Evolutionary conservation across 2,113 vertebrate species (phyloP), one percentile per base, ranked within the genome.

Genomic region (Rhagologus leucostigma): DNA sequence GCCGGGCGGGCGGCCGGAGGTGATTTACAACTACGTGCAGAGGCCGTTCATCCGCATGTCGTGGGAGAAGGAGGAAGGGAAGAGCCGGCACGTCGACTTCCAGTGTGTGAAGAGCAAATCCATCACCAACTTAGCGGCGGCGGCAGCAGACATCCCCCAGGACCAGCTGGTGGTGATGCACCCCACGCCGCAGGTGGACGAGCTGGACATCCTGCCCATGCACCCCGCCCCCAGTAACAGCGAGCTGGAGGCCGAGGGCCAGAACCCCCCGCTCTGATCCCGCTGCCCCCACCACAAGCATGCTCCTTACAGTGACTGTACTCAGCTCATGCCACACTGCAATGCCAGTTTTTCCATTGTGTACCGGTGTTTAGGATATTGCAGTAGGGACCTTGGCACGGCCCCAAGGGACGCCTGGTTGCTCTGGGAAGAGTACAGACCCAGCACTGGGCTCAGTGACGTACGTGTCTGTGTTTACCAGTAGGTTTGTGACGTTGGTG

Each of bases 21-120:
- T 99, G 50, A 99, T 99, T 95, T 99, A 99, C 97, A 99, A 99
- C 98, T 99, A 99, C 5, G 99, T 99, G 80, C 99, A 99, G 97
- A 98, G 99, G 92, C 99, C 99, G 4, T 99, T 99, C 93, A 99
- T 99, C 97, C 98, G 99, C 84, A 99, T 99, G 99, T 99, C 99
- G 5, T 99, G 99, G 99, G 99, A 99, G 97, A 99, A 99, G 88
- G 99, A 99, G 87, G 99, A 99, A 91, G 99, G 99, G 2, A 99
- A 99, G 97, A 99, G 99, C 74, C 98, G 99, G 37, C 99, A 99
- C 5, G 99, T 99, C 59, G 99, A 99, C 97, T 99, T 99, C 87
- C 99, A 99, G 96, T 99, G 99, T 1, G 99, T 99, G 30, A 99
- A 99, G 94, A 99, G 99, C 96, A 99, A 99, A 98, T 99, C 99